A percentile compares a stretch with the other conserved stretches of the same genome.
Conservation (phyloP, 2,113 vertebrate species). For the Cathartes aura region DNA sequence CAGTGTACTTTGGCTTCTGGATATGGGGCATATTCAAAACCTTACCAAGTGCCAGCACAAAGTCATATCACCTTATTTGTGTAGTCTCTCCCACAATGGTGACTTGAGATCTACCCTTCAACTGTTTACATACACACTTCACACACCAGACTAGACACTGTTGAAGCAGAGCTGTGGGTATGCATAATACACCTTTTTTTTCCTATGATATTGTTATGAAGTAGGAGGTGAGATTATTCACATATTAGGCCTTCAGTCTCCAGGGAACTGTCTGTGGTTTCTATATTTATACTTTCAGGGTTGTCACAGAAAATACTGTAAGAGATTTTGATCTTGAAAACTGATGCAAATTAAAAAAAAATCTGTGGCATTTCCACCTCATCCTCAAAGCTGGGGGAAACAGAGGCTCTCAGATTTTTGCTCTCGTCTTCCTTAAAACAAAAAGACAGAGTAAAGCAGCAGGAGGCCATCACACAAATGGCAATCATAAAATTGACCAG, state of each 20-base stretch:
- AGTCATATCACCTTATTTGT: not conserved
- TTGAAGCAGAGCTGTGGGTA: conserved; percentile 10
- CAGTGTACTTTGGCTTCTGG: not conserved
- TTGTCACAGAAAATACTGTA: conserved; percentile 21
- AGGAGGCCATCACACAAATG: not conserved
- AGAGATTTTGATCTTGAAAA: conserved; percentile 42
- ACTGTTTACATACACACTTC: conserved; percentile 50
- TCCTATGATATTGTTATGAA: conserved; percentile 26
- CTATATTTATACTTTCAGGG: conserved; percentile 35
- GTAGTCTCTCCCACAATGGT: not conserved
- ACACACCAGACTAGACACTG: conserved; percentile 16
- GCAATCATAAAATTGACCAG: conserved; percentile 47
- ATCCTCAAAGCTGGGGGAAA: not conserved
- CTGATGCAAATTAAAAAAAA: not conserved
- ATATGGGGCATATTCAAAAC: not conserved
- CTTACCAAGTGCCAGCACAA: not conserved
- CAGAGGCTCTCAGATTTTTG: not conserved
- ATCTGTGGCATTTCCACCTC: not conserved
- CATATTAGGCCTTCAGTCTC: conserved; percentile 51
- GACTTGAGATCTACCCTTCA: conserved; percentile 32
- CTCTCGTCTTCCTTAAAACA: not conserved
- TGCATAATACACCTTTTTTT: conserved; percentile 14
- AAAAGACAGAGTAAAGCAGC: not conserved
- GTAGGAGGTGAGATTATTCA: conserved; percentile 68
- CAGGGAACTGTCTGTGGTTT: conserved; percentile 41